Percentiles rank a stretch among this genome's conserved stretches.
phyloP scores from a whole-genome alignment of 2,888 invertebrate genomes.

The Drosophila flavopinicola region DNA sequence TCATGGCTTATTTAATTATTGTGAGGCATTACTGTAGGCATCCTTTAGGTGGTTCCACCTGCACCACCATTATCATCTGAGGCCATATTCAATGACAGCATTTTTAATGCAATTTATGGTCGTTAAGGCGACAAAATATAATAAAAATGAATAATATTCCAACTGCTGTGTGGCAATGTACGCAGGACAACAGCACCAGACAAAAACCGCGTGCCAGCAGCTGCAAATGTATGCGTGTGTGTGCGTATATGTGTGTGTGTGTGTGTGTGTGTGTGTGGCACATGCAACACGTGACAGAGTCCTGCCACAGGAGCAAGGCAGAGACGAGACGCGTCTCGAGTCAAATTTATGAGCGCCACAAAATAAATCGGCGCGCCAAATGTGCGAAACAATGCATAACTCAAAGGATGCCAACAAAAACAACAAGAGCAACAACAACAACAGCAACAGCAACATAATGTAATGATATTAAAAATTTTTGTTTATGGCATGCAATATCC shows the following conservation, averaged over 20 bases:
- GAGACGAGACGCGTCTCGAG: slow-evolving; percentile 24
- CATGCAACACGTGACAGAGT: slow-evolving; percentile 74
- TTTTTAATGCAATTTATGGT: slow-evolving; percentile 79
- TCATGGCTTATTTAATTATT: slow-evolving; percentile 12
- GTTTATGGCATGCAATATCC: slow-evolving; percentile 51
- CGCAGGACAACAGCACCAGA: slow-evolving; percentile 10
- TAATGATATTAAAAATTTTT: slow-evolving; percentile 50
- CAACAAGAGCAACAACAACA: slow-evolving; percentile 15
- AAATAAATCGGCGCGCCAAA: slow-evolving; percentile 74
- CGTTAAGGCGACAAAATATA: slow-evolving; percentile 80
- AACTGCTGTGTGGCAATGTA: slow-evolving; percentile 51
- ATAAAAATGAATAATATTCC: slow-evolving; percentile 79
- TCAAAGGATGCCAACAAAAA: slow-evolving; percentile 49
- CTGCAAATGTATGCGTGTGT: not conserved
- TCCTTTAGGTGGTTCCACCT: slow-evolving; percentile 29
- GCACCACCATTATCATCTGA: slow-evolving; percentile 49
- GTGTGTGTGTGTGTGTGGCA: slow-evolving; percentile 16
- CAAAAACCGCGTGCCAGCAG: slow-evolving; percentile 45
- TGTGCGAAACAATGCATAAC: slow-evolving; percentile 76
- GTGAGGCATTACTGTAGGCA: slow-evolving; percentile 33
- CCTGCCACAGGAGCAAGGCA: slow-evolving; percentile 46
- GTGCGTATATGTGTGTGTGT: slow-evolving; percentile 1
- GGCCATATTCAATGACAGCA: slow-evolving; percentile 71
- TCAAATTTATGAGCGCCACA: slow-evolving; percentile 68
- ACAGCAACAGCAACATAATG: slow-evolving; percentile 25